A percentile compares a stretch with the other conserved stretches of the same genome.
These are phyloP conservation scores for Cossypha heuglini DNA, from an alignment of 2,797 vertebrate genomes.

Conservation along the genomic window DNA sequence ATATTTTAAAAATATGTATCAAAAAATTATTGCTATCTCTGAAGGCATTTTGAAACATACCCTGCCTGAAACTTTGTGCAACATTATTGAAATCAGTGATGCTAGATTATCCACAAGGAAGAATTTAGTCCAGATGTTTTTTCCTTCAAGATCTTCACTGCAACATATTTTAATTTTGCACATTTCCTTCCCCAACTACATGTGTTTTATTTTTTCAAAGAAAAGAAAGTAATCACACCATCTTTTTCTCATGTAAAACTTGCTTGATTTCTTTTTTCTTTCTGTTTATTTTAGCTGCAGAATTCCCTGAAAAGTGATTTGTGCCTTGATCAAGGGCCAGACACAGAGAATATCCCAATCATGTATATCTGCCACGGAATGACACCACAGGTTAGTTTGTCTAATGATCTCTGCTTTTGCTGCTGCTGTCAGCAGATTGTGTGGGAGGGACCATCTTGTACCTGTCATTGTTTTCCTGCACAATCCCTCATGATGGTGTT, in stretches of 20 bases:
- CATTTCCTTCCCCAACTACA: background rate
- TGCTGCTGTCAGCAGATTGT: background rate
- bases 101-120: background rate
- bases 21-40: background rate
- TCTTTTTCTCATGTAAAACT: background rate
- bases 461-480: background rate
- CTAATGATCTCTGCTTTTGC: background rate
- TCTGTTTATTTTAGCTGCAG: slow-evolving; percentile 82
- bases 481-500: background rate
- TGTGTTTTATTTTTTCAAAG: background rate
- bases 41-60: background rate
- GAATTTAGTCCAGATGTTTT: background rate
- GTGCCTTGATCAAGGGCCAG: slow-evolving; percentile 96
- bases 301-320: slow-evolving; percentile 94
- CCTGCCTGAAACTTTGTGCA: background rate
- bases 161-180: background rate
- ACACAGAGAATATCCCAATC: slow-evolving; percentile 95
- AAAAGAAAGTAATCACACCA: background rate
- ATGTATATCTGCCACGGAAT: slow-evolving; percentile 97
- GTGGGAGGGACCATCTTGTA: background rate
- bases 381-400: slow-evolving; percentile 90
- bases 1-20: rapidly evolving
- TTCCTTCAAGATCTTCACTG: background rate
- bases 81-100: background rate
- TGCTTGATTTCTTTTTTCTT: slow-evolving; percentile 17